Percentiles rank a stretch among this genome's conserved stretches.
These are phyloP conservation scores for Sycophila sp. DNA, from an alignment of 1,140 invertebrate species.

Conservation along the genomic window DNA sequence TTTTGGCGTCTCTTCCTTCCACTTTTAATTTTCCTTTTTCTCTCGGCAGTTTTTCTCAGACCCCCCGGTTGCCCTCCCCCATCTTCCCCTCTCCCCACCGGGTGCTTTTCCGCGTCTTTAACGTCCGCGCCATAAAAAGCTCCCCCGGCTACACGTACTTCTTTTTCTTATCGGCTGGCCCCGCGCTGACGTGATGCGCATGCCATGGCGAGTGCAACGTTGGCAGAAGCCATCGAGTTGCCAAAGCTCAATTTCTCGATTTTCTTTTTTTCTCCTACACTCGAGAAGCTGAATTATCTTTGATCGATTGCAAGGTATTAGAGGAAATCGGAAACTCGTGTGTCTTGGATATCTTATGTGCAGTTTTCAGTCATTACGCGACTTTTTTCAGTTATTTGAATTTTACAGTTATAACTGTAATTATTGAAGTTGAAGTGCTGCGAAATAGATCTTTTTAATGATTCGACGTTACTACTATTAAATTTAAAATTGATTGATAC, in stretches of 20 bases:
- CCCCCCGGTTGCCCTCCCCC: neutral
- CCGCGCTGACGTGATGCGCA: conserved; percentile 15
- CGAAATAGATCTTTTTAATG: no score
- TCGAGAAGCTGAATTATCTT: no score
- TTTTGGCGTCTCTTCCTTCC: neutral
- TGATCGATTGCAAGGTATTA: neutral
- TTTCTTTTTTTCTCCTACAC: neutral
- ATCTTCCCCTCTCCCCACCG: neutral
- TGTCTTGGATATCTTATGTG: no score
- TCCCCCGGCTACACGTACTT: neutral
- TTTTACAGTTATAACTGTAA: no score
- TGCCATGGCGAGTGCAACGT: neutral
- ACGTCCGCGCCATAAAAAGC: conserved; percentile 16
- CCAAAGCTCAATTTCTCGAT: neutral
- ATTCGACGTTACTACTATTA: no score
- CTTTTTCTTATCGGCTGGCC: neutral
- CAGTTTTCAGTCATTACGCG: no score
- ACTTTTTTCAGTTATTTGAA: no score
- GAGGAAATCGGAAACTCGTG: no score
- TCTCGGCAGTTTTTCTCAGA: conserved; percentile 2
- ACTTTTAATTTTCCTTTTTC: neutral
- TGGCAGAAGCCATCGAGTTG: neutral
- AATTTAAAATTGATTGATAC: no score
- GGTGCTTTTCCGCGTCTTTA: conserved; percentile 24
- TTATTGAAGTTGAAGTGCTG: no score